Evolutionary conservation across 1,140 invertebrate genomes (phyloP).

Genomic region (Micrasema minimum): DNA sequence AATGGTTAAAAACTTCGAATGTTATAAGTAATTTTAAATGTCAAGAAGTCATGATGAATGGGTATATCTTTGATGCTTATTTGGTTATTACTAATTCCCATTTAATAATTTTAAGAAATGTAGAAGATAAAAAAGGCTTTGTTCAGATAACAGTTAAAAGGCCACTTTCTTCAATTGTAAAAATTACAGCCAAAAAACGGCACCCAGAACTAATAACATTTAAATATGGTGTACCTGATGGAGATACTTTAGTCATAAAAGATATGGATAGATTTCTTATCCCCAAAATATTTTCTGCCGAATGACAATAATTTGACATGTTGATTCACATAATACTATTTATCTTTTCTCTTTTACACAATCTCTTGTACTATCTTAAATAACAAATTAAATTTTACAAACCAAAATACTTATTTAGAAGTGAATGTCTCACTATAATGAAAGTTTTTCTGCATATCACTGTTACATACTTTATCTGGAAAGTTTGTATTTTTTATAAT

Average conservation of each 20-base stretch:
- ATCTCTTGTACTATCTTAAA: too few relatives aligned
- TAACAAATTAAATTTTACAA: too few relatives aligned
- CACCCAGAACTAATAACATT: constrained; percentile 96
- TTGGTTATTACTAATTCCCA: constrained; percentile 90
- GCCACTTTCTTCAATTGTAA: constrained; percentile 89
- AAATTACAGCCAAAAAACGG: constrained; percentile 94
- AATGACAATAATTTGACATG: too few relatives aligned
- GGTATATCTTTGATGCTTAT: constrained; percentile 85
- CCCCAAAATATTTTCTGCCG: constrained; percentile 90
- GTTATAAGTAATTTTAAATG: constrained; percentile 89
- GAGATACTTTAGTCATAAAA: constrained; percentile 76
- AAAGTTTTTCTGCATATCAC: too few relatives aligned
- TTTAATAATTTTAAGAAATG: constrained; percentile 87
- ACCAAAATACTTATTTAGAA: too few relatives aligned
- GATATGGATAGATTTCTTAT: constrained; percentile 94
- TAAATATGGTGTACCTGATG: constrained; percentile 86
- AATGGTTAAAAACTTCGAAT: constrained; percentile 86
- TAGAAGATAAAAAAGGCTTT: constrained; percentile 77
- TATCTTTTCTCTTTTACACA: too few relatives aligned
- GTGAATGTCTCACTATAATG: too few relatives aligned
- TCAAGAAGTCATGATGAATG: constrained; percentile 90
- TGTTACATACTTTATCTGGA: too few relatives aligned
- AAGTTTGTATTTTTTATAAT: too few relatives aligned
- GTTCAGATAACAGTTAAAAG: constrained; percentile 87
- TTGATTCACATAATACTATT: too few relatives aligned